Percentiles rank a stretch among this genome's conserved stretches.
phyloP scores from a whole-genome alignment of 2,797 vertebrate genomes.

The Micromesistius poutassou region DNA sequence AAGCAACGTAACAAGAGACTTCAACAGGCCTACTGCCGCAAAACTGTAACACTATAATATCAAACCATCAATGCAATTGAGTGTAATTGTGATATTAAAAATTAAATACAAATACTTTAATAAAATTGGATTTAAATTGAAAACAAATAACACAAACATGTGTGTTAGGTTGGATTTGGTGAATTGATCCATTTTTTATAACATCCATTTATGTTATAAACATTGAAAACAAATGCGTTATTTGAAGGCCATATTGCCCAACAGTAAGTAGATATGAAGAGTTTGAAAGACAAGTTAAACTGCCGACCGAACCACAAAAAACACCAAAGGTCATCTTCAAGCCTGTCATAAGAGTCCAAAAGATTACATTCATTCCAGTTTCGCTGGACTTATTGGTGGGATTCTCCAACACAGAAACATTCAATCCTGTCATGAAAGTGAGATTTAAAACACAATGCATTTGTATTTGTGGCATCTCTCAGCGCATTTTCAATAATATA shows the following conservation, averaged over 20 bases:
- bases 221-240: not conserved
- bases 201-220: too few relatives aligned
- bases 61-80: not conserved
- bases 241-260: not conserved
- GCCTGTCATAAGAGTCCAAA: not conserved
- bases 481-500: not conserved
- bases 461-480: not conserved
- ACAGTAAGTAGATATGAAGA: not conserved
- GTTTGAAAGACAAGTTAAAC: not conserved
- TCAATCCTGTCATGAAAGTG: not conserved
- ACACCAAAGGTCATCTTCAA: not conserved
- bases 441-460: not conserved
- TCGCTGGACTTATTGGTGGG: not conserved
- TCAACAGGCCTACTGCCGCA: not conserved
- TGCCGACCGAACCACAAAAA: not conserved
- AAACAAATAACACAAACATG: not conserved
- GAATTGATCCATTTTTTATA: not conserved
- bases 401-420: not conserved
- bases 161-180: not conserved
- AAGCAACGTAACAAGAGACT: not conserved
- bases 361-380: not conserved
- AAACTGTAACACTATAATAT: not conserved
- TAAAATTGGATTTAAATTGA: not conserved
- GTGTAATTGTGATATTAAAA: not conserved
- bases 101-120: not conserved